A percentile compares a stretch with the other conserved stretches of the same genome.
phyloP scores from a whole-genome alignment of 2,797 vertebrate species.

The Propithecus perrieri region DNA sequence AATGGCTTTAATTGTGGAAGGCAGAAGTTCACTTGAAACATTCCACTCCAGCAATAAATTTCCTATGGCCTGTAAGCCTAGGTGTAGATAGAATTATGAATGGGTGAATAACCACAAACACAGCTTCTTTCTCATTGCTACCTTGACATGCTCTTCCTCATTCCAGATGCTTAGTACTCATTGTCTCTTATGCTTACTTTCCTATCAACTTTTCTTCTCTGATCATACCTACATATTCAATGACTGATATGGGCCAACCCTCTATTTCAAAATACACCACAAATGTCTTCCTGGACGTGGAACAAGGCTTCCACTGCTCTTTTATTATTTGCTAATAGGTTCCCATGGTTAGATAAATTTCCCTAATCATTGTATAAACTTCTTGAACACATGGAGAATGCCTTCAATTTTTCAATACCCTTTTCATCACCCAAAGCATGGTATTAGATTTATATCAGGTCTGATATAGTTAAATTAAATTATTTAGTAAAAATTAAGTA shows the following conservation, averaged over 20 bases:
- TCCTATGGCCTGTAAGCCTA: background rate
- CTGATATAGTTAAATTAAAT: background rate
- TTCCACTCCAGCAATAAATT: background rate
- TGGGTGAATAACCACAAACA: background rate
- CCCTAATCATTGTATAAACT: background rate
- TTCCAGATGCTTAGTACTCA: accelerated
- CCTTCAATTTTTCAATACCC: background rate
- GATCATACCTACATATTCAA: background rate
- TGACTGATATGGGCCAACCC: background rate
- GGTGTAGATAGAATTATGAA: background rate
- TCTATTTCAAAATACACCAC: background rate
- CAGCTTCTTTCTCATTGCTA: background rate
- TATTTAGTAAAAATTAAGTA: background rate
- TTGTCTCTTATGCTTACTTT: background rate
- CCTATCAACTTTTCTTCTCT: background rate
- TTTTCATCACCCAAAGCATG: background rate
- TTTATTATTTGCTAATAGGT: background rate
- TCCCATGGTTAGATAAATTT: background rate
- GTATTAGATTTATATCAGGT: background rate
- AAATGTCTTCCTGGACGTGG: background rate
- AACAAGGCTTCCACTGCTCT: background rate
- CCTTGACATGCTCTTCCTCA: background rate
- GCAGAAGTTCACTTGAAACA: background rate
- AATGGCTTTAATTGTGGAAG: background rate
- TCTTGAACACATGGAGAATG: background rate